Base-by-base conservation (phyloP, 2,797 vertebrate species). In the Falco novaeseelandiae region DNA sequence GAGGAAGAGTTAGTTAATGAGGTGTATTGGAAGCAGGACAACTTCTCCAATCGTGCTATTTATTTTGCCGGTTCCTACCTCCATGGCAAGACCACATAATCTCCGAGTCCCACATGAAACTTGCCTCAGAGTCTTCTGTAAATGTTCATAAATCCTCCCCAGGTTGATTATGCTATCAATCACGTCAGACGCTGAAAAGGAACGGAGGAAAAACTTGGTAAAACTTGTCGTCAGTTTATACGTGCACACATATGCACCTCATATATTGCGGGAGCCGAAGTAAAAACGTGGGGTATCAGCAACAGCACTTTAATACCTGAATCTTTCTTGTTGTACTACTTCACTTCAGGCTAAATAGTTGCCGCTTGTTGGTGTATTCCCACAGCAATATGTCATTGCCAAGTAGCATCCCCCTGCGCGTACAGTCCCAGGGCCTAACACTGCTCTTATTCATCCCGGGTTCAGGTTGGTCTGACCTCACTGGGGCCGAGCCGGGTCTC, bases 1-100 rank as follows among this genome's bases (percentile, higher is more conserved):
- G 91, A 93, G 94, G 91, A 95, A 95, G 87, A 97, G 96, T 92
- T 95, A 51, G 65, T 87, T 93, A 96, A 96, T 90, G 85, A 91
- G 92, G 76, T 95, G 89, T 89, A 96, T 32, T 94, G 89, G 91
- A 96, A 94, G 92, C 91, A 81, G 84, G 92, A 93, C 93, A 90
- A 89, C 76, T 97, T 96, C 85, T 95, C 79, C 52, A 1, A 65
- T 79, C 46, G 49, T 86, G 83, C 84, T 91, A 78, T 96, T 97
- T 97, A 95, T 97, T 96, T 96, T 96, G 90, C 87, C 20, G 2
- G 88, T 89, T 90, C 78, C 84, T 93, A 79, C 94, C 95, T 93
- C 93, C 80, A 26, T 79, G 88, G 95, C 89, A 93, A 94, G 94
- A 94, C 90, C 91, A 70, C 94, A 90, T 87, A 94, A 93, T 95